Evolutionary conservation across 2,888 invertebrate species (phyloP).

Genomic region (Steinernema scapterisci): DNA sequence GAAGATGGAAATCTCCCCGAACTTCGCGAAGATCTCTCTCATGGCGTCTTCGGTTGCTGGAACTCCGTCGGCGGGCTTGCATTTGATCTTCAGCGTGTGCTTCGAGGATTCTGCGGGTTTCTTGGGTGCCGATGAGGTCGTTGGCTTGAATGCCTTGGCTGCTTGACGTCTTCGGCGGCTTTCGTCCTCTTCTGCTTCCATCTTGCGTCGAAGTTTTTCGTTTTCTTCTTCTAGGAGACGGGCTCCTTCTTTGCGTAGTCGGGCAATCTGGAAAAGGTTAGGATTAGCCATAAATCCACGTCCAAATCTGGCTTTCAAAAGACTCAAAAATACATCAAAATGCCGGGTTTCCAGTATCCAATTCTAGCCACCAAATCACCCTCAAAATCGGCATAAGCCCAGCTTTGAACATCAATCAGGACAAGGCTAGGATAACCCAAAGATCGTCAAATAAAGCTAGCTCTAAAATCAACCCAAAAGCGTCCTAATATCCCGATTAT

Average conservation of each 20-base stretch:
- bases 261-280: constrained; percentile 7
- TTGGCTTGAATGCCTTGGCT: not conserved
- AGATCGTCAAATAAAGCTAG: no score
- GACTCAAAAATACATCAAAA: no score
- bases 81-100: not conserved
- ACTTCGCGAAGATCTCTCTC: not conserved
- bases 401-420: no score
- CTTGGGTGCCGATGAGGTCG: not conserved
- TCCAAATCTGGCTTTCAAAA: no score
- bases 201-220: not conserved
- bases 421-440: no score
- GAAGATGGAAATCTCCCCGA: not conserved
- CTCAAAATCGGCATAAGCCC: no score
- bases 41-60: not conserved
- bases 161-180: not conserved
- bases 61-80: not conserved
- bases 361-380: no score
- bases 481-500: no score
- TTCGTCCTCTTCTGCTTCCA: constrained; percentile 12
- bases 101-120: not conserved
- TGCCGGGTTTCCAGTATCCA: no score
- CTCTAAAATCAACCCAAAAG: no score
- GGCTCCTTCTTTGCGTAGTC: constrained; percentile 2
- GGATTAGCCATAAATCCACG: no score
- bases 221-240: constrained; percentile 11